Conservation (phyloP, 2,888 invertebrate species). For the Athalia rosae region DNA sequence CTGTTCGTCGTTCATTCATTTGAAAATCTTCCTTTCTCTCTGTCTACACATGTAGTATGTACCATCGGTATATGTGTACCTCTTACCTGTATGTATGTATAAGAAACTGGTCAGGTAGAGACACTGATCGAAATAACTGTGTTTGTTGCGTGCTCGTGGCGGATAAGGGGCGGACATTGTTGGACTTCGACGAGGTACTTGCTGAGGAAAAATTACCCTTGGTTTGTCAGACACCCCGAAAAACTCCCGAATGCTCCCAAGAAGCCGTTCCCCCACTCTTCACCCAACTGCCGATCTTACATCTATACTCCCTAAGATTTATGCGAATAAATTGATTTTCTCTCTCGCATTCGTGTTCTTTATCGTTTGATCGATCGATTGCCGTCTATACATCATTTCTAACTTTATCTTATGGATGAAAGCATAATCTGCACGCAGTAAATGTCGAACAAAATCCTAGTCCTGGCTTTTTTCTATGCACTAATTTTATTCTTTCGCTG, state of each 20-base stretch:
- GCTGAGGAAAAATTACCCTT: constrained; percentile 94
- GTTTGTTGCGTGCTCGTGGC: constrained; percentile 72
- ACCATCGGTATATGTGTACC: not conserved
- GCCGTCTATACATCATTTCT: too few species aligned
- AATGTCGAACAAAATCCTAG: not conserved
- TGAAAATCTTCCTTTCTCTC: not conserved
- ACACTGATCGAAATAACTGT: constrained; percentile 72
- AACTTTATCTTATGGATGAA: too few species aligned
- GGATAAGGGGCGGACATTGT: constrained; percentile 87
- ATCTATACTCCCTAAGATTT: not conserved
- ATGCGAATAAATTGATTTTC: not conserved
- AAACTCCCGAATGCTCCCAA: constrained; percentile 55
- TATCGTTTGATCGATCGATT: not conserved
- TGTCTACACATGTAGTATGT: not conserved
- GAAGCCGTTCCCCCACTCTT: constrained; percentile 16
- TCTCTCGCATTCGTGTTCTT: not conserved
- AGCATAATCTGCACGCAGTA: too few species aligned
- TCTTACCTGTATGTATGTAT: not conserved
- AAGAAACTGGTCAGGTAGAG: constrained; percentile 50
- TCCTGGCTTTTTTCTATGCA: not conserved
- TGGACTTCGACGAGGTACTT: constrained; percentile 91
- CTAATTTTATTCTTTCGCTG: constrained; percentile 2
- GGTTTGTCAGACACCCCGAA: constrained; percentile 77
- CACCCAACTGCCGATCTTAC: constrained; percentile 12
- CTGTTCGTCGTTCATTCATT: too few species aligned